These are phyloP conservation scores for Hormiphora californensis DNA, from an alignment of 37 sponge, comb jelly and placozoan species.

Conservation along the genomic window DNA sequence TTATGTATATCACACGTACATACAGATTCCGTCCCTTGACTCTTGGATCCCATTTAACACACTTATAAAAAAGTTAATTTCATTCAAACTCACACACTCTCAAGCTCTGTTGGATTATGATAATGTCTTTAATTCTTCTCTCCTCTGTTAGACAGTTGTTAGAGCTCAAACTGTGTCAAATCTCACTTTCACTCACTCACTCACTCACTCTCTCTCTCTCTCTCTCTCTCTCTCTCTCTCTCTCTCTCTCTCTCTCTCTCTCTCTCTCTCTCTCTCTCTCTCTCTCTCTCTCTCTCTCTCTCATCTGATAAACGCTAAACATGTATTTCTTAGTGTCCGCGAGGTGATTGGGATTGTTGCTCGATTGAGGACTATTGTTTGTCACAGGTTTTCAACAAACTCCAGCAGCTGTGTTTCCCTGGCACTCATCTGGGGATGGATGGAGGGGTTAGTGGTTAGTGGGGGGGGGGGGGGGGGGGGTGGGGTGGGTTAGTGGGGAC, in stretches of 20 bases:
- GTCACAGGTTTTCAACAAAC: conserved; percentile 40
- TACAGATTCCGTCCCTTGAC: no score
- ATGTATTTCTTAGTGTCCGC: no score
- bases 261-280: not conserved
- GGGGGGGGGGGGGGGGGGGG: not conserved
- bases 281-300: not conserved
- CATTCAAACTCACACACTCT: no score
- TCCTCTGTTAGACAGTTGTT: no score
- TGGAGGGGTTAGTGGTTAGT: no score
- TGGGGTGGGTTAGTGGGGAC: not conserved
- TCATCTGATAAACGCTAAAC: not conserved
- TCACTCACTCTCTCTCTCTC: not conserved
- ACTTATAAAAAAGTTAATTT: no score
- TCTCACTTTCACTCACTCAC: not conserved
- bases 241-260: not conserved
- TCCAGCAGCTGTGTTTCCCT: conserved; percentile 15
- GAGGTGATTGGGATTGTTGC: not conserved
- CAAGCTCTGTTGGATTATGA: no score
- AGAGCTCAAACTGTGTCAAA: no score
- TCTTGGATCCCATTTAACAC: no score
- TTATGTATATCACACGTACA: no score
- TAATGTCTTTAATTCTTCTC: no score
- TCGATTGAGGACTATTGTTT: not conserved
- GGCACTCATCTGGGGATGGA: not conserved
- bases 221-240: not conserved